phyloP scores from a whole-genome alignment of 2,888 invertebrate species.

The Sthenelais limicola region DNA sequence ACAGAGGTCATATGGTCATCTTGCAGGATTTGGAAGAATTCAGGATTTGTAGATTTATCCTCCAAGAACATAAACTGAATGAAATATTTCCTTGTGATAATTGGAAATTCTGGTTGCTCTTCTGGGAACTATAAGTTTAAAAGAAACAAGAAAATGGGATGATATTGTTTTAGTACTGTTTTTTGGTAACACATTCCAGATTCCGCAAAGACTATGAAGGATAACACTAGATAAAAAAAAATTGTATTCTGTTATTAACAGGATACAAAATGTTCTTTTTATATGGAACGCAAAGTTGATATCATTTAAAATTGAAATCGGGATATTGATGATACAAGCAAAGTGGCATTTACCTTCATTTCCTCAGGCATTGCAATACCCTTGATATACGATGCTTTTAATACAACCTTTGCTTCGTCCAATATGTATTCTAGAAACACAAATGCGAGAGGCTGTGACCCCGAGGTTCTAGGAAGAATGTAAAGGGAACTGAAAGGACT shows the following conservation, averaged over 20 bases:
- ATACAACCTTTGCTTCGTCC: conserved; percentile 65
- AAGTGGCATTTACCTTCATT: conserved; percentile 58
- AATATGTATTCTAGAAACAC: conserved; percentile 66
- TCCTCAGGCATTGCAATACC: conserved; percentile 69
- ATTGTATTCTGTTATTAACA: not conserved
- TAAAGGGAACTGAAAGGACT: no score
- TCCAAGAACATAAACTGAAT: conserved; percentile 69
- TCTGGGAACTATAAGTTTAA: conserved; percentile 66
- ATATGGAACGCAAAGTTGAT: no score
- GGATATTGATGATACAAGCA: no score
- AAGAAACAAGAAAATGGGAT: no score
- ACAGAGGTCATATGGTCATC: conserved; percentile 47
- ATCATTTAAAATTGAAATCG: not conserved
- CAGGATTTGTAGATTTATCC: conserved; percentile 54
- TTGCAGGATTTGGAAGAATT: conserved; percentile 50
- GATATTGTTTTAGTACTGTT: no score
- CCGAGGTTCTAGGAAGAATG: no score
- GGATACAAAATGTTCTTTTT: not conserved
- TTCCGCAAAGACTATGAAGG: no score
- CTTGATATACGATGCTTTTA: conserved; percentile 63
- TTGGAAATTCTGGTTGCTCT: conserved; percentile 68
- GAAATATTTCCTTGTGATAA: conserved; percentile 67
- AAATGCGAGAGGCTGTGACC: no score
- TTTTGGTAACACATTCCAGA: no score
- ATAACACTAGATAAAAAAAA: no score